Evolutionary conservation across 2,797 vertebrate species (phyloP).

Genomic region (Pitangus sulphuratus): DNA sequence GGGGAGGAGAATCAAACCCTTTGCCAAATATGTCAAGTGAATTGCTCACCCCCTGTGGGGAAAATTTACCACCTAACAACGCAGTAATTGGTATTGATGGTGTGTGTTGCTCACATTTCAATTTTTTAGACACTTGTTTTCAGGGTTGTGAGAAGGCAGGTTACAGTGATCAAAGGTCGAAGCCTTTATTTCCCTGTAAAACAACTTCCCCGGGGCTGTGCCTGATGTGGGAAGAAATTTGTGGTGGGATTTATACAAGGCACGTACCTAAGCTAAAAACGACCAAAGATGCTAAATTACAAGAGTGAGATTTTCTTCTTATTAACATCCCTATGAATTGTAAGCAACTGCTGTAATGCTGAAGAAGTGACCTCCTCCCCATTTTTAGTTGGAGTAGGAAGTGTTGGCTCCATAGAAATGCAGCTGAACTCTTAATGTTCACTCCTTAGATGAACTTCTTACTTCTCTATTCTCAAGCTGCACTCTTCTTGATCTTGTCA

Average conservation of each 20-base stretch:
- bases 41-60: slow-evolving; percentile 31
- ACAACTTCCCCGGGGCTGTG: not conserved
- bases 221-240: not conserved
- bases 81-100: slow-evolving; percentile 30
- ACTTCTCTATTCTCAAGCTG: not conserved
- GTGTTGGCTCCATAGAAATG: not conserved
- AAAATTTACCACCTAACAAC: slow-evolving; percentile 52
- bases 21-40: slow-evolving; percentile 8
- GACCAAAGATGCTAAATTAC: not conserved
- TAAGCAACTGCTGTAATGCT: not conserved
- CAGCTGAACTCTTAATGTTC: not conserved
- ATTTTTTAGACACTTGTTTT: slow-evolving; percentile 36
- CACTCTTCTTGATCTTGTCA: not conserved
- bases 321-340: not conserved
- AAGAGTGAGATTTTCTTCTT: not conserved
- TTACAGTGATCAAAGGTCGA: slow-evolving; percentile 22
- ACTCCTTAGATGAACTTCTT: not conserved
- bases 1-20: not conserved
- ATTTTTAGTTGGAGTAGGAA: not conserved
- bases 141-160: not conserved
- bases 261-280: not conserved
- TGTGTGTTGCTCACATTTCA: slow-evolving; percentile 2
- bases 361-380: not conserved
- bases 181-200: slow-evolving; percentile 15
- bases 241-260: not conserved